Base-by-base conservation (phyloP, 2,113 vertebrate species). In the Odocoileus virginianus region DNA sequence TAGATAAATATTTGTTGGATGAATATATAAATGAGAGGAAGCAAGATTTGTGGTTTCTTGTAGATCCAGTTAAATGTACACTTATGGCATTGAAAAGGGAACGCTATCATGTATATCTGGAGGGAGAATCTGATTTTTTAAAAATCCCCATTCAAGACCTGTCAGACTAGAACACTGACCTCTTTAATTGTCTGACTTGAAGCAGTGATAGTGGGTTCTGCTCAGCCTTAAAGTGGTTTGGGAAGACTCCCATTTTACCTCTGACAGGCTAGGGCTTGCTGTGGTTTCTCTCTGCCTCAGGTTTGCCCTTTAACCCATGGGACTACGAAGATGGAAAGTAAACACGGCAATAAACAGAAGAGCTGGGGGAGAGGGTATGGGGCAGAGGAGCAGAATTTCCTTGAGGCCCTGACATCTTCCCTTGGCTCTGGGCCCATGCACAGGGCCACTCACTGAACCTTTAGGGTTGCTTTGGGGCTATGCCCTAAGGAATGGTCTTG, bases 371-470 rank as follows among this genome's bases (percentile, higher is more conserved):
- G 67, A 92, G 64, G 67, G 43, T 54, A 27, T 82, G 94, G 96
- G 93, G 87, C 91, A 94, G 87, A 97, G 78, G 91, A 98, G 96
- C 97, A 98, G 96, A 95, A 85, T 87, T 97, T 94, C 91, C 96
- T 91, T 97, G 94, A 96, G 98, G 97, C 94, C 98, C 98, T 93
- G 94, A 94, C 88, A 97, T 98, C 98, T 95, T 98, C 82, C 92
- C 81, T 98, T 98, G 98, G 98, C 98, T 52, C 40, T 88, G 27
- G 16, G 97, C 98, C 98, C 98, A 97, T 97, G 97, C 97, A 93
- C 95, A 98, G 97, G 98, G 97, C 94, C 71, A 97, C 95, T 98
- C 83, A 87, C 71, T 7, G 90, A 54, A 95, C 97, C 95, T 97
- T 98, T 96, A 97, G 98, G 98, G 97, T 97, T 98, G 98, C 94